phyloP scores from a whole-genome alignment of 2,113 vertebrate genomes.

The Axis porcinus region DNA sequence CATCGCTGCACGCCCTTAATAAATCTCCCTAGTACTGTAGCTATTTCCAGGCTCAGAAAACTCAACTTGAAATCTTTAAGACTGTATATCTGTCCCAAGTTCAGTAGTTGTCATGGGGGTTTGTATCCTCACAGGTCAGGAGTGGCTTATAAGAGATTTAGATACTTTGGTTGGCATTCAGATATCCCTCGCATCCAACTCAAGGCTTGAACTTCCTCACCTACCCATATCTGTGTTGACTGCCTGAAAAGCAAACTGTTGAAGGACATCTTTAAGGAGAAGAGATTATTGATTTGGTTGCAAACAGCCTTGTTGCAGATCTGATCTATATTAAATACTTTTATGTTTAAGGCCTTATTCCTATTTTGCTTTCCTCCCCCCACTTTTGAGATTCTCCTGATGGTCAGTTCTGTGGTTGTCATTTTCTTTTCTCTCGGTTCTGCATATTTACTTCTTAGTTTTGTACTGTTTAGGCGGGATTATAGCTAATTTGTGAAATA shows the following conservation, averaged over 20 bases:
- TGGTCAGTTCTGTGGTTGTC: not conserved
- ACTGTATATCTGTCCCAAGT: conserved; percentile 32
- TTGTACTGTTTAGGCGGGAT: conserved; percentile 45
- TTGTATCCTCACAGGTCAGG: conserved; percentile 3
- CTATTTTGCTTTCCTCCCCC: not conserved
- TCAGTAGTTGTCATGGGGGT: not conserved
- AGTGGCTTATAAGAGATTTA: conserved; percentile 40
- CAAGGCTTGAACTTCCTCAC: conserved; percentile 60
- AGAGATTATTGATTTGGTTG: conserved; percentile 26
- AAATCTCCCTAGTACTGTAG: not conserved
- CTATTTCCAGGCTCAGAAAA: not conserved
- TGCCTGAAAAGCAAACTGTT: conserved; percentile 52
- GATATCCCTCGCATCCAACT: not conserved
- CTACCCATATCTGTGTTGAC: conserved; percentile 13
- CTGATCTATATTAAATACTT: conserved; percentile 47
- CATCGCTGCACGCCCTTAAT: not conserved
- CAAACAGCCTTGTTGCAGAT: conserved; percentile 10
- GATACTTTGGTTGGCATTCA: conserved; percentile 26
- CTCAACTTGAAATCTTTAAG: not conserved
- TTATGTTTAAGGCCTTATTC: conserved; percentile 40
- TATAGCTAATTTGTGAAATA: conserved; percentile 67
- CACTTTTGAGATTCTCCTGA: conserved; percentile 20
- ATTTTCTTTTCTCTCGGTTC: conserved; percentile 48
- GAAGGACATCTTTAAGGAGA: conserved; percentile 34
- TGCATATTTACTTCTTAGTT: conserved; percentile 53